Evolutionary conservation across 2,113 vertebrate species (phyloP).

Genomic region (Leiothrix lutea): DNA sequence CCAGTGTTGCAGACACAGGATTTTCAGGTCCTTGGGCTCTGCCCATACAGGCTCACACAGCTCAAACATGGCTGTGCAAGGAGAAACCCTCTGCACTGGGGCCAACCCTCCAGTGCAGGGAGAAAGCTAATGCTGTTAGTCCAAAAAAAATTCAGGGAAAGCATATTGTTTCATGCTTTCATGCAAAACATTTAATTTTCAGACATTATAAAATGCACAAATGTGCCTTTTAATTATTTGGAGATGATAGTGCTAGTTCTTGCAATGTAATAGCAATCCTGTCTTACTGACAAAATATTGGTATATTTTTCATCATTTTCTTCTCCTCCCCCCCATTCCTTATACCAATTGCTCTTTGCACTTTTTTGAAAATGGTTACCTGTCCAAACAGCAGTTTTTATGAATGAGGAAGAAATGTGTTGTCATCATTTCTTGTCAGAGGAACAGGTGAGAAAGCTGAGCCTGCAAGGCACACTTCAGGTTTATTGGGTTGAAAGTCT

Average conservation of each 20-base stretch:
- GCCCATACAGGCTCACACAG: neutral
- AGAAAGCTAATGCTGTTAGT: neutral
- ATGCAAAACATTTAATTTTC: neutral
- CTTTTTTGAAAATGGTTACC: neutral
- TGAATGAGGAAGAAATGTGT: neutral
- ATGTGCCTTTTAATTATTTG: neutral
- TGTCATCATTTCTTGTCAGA: neutral
- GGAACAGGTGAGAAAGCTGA: neutral
- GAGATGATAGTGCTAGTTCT: neutral
- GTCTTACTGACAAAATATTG: neutral
- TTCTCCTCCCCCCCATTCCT: rapidly evolving
- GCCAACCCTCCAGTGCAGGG: neutral
- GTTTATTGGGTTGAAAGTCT: slow-evolving; percentile 15
- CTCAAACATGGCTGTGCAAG: neutral
- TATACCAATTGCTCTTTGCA: neutral
- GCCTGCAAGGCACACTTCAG: neutral
- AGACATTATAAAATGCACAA: neutral
- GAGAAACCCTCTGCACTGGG: neutral
- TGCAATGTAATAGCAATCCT: neutral
- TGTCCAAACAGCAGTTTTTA: neutral
- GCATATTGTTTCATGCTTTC: neutral
- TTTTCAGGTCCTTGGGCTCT: neutral
- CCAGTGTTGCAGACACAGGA: neutral
- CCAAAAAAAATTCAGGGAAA: neutral
- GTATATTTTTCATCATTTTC: neutral